Base-by-base conservation (phyloP, 2,797 vertebrate species). In the Gymnodraco acuticeps region DNA sequence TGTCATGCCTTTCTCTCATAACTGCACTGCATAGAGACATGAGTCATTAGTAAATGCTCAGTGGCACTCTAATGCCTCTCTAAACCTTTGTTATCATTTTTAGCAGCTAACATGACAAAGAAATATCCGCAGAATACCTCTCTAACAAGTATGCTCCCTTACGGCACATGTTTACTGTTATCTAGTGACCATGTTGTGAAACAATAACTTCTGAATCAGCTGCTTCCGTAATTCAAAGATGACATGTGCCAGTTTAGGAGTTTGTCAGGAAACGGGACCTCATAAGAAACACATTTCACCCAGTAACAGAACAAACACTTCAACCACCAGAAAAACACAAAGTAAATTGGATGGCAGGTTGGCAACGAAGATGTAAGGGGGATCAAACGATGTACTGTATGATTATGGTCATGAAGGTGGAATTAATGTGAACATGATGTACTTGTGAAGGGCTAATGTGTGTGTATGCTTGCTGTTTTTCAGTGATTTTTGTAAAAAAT, bases 321-420 rank as follows among this genome's bases (percentile, higher is more conserved):
- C 41, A 51, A 78, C 23, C 60, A 70, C 52, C 54, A 74, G 15
- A 55, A 73, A 38, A 73, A 81, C 56, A 83, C 38, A 27, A 71
- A 63, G 52, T 58, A 54, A 67, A 78, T 65, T 80, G 52, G 50
- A 80, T 75, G 78, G 66, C 27, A 23, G 62, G 64, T 59, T 63
- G 71, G 61, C 4, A 16, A 75, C 64, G 41, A 27, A 52, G 70
- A 80, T 42, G 52, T 15, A 51, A 53, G 45, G 47, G 10, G 62
- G 73, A 77, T 65, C n/a, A 72, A 83, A 23, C 27, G 38, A 52
- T 77, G 77, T 61, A 58, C 68, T 62, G 66, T 60, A 31, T 81
- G 85, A 79, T 54, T 54, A 76, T 77, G 81, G 56, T 38, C 47
- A 71, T 77, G 77, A 52, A 55, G 55, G 59, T 88, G 76, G 73